Evolutionary conservation across 2,888 invertebrate species (phyloP).

Genomic region (Mesoligia furuncula): DNA sequence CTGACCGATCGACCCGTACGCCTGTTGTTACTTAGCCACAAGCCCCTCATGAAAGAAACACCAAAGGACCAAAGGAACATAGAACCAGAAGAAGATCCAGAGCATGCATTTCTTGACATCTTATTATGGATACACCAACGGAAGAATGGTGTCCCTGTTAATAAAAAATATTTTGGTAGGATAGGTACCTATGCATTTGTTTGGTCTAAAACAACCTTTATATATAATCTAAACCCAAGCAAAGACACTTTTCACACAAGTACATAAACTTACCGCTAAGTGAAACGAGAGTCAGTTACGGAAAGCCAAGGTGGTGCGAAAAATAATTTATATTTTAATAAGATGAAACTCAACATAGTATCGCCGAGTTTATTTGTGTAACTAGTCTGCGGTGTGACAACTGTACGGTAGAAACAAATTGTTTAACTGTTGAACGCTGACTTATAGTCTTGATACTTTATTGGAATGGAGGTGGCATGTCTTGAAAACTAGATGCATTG

Average conservation of each 20-base stretch:
- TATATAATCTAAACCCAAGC: neutral
- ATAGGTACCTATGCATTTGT: neutral
- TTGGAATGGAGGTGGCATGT: neutral
- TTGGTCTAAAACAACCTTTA: neutral
- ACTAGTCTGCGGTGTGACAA: conserved; percentile 79
- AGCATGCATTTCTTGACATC: too few species aligned
- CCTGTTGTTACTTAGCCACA: too few species aligned
- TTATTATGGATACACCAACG: too few species aligned
- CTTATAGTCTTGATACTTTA: conserved; percentile 71
- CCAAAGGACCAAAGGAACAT: too few species aligned
- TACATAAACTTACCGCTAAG: conserved; percentile 51
- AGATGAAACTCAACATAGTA: conserved; percentile 64
- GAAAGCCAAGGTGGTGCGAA: conserved; percentile 50
- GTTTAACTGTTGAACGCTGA: conserved; percentile 67
- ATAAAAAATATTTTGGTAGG: too few species aligned
- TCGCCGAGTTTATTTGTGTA: conserved; percentile 76
- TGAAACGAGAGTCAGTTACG: conserved; percentile 52
- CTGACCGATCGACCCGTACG: too few species aligned
- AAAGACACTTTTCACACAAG: conserved; percentile 3
- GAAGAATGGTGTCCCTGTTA: too few species aligned
- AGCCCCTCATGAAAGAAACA: too few species aligned
- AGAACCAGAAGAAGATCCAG: too few species aligned
- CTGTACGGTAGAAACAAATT: conserved; percentile 75
- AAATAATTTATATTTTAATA: conserved; percentile 71
- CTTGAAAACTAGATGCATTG: too few species aligned